These are phyloP conservation scores for Patella caerulea DNA, from an alignment of 2,888 invertebrate species.

Conservation along the genomic window DNA sequence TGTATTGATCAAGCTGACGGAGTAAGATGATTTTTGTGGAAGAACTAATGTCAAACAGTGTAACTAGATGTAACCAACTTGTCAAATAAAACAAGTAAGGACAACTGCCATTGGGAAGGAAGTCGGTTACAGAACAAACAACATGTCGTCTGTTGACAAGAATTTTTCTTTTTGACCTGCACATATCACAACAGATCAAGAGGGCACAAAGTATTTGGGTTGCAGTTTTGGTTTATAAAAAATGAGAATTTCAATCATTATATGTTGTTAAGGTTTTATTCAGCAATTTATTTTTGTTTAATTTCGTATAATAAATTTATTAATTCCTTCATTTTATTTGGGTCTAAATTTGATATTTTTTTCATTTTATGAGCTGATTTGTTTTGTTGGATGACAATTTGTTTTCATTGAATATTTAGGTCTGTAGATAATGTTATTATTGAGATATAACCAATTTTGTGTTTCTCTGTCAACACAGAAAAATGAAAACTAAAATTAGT, in stretches of 20 bases:
- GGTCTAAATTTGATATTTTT: too few species aligned
- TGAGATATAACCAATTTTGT: too few species aligned
- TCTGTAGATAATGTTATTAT: too few species aligned
- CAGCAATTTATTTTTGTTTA: too few species aligned
- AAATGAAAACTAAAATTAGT: too few species aligned
- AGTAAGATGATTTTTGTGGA: conserved; percentile 1
- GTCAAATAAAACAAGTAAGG: conserved; percentile 4
- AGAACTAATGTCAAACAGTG: conserved; percentile 1
- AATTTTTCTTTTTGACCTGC: conserved; percentile 1
- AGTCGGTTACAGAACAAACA: conserved; percentile 8
- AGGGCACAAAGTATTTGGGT: not conserved
- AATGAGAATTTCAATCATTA: not conserved
- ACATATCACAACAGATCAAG: not conserved
- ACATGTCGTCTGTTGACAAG: conserved; percentile 5
- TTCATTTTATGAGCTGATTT: too few species aligned
- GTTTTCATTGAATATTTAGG: too few species aligned
- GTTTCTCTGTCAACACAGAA: too few species aligned
- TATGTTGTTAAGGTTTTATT: too few species aligned
- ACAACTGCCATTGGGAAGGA: not conserved
- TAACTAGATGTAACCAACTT: conserved; percentile 13
- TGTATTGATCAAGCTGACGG: not conserved
- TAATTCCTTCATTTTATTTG: too few species aligned
- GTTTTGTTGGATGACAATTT: too few species aligned
- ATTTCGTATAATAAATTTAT: too few species aligned
- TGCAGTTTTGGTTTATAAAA: not conserved